Percentiles rank a stretch among this genome's conserved stretches.
Conservation (phyloP, 2,888 invertebrate genomes). For the Tetragonula carbonaria region DNA sequence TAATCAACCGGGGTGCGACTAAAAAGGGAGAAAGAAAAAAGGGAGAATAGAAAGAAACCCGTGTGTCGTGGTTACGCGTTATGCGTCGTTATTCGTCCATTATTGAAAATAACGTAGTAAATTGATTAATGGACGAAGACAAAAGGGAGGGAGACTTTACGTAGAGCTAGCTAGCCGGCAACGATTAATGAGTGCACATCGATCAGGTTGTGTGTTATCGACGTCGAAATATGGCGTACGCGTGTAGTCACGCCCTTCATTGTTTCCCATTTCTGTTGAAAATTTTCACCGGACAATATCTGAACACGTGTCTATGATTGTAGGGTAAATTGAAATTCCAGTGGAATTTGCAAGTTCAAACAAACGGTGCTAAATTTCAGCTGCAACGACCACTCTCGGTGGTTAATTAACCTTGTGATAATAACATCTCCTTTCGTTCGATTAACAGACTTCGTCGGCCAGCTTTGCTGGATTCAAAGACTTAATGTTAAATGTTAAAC, state of each 20-base stretch:
- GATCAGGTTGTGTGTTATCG: constrained; percentile 43
- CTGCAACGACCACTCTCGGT: no score
- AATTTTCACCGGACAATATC: no score
- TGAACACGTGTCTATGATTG: no score
- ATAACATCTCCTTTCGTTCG: no score
- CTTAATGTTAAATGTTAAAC: no score
- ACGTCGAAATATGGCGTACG: constrained; percentile 18
- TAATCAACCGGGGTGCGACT: constrained; percentile 1
- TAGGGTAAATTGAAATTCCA: no score
- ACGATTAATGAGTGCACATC: constrained; percentile 43
- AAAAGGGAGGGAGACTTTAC: constrained; percentile 31
- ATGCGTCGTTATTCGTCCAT: not conserved
- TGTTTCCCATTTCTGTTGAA: constrained; percentile 6
- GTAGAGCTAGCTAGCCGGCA: constrained; percentile 13
- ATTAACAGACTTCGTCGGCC: no score
- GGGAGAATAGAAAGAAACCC: no score
- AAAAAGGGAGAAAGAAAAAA: not conserved
- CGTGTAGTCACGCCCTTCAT: constrained; percentile 5
- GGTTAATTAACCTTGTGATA: no score
- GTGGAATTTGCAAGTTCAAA: no score
- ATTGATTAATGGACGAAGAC: constrained; percentile 44
- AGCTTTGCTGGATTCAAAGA: no score
- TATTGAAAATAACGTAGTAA: constrained; percentile 31
- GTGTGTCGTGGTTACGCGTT: not conserved
- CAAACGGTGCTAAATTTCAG: no score